Evolutionary conservation across 2,797 vertebrate genomes (phyloP).

Genomic region (Acanthiza pusilla): DNA sequence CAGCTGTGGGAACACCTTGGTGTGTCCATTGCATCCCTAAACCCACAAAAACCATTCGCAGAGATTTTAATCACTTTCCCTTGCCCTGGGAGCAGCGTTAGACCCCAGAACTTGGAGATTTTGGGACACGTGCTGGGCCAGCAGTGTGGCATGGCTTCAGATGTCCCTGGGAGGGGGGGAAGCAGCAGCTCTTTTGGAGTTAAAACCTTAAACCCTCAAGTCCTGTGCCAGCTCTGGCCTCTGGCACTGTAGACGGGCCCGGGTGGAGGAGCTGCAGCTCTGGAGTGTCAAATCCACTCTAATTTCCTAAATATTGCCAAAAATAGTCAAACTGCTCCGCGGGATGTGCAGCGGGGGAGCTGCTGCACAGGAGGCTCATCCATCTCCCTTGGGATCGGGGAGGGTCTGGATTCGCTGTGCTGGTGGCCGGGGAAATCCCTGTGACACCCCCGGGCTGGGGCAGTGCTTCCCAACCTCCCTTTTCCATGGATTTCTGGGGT

Average conservation of each 20-base stretch:
- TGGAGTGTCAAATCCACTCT: not conserved
- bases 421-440: not conserved
- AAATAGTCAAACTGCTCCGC: not conserved
- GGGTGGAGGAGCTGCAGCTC: not conserved
- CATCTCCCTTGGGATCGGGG: not conserved
- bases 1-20: rapidly evolving
- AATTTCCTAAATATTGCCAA: constrained; percentile 23
- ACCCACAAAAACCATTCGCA: not conserved
- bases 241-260: not conserved
- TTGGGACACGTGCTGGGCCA: not conserved
- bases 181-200: not conserved
- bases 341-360: not conserved
- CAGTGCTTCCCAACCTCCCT: not conserved
- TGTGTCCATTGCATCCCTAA: not conserved
- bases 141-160: not conserved
- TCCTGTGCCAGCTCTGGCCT: not conserved
- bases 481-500: not conserved
- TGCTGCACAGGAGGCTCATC: not conserved
- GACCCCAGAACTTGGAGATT: not conserved
- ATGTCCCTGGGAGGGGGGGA: not conserved
- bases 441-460: not conserved
- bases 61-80: not conserved
- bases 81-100: not conserved
- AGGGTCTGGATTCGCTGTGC: not conserved
- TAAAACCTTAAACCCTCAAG: not conserved